Evolutionary conservation across 2,113 vertebrate species (phyloP).

Genomic region (Thunnus thynnus): DNA sequence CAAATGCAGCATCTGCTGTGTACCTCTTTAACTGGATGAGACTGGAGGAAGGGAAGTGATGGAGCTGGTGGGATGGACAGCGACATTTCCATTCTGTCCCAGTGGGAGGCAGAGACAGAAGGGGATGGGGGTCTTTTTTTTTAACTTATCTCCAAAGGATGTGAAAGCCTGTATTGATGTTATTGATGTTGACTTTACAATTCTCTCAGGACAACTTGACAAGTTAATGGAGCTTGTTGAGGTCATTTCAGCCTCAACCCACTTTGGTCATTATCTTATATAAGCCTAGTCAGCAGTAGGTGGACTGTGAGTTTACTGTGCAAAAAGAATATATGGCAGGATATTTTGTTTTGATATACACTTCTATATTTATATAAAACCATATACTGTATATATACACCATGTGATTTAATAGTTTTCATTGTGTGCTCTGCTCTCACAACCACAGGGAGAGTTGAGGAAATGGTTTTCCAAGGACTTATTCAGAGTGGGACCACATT

Average conservation of each 20-base stretch:
- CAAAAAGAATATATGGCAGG: neutral
- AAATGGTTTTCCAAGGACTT: no score
- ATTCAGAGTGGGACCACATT: no score
- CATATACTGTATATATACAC: no score
- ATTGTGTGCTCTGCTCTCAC: no score
- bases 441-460: no score
- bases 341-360: neutral
- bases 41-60: conserved; percentile 45
- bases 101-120: conserved; percentile 7
- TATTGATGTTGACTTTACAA: conserved; percentile 47
- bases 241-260: conserved; percentile 15
- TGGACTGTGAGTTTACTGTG: no score
- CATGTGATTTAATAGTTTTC: no score
- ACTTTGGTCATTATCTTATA: neutral
- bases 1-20: conserved; percentile 38
- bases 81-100: conserved; percentile 38
- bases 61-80: conserved; percentile 26
- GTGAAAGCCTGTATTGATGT: conserved; percentile 41
- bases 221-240: conserved; percentile 27
- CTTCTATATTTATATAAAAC: no score
- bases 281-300: neutral
- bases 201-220: conserved; percentile 21
- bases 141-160: conserved; percentile 23
- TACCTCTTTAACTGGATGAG: conserved; percentile 43
- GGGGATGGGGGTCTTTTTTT: neutral